Conservation (phyloP, 2,113 vertebrate genomes). For the Bubo bubo region DNA sequence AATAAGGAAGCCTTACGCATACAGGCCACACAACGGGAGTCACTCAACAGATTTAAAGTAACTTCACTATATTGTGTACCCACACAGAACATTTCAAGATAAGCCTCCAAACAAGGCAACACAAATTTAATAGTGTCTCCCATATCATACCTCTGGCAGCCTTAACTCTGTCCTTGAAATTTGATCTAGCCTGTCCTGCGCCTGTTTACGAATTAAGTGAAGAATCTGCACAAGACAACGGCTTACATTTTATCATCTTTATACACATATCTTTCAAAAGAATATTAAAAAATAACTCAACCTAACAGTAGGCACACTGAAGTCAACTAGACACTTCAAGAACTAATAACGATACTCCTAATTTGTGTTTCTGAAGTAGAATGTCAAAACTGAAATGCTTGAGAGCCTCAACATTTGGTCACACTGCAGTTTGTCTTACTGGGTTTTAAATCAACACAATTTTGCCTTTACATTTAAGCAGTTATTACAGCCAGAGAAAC, state of each 20-base stretch:
- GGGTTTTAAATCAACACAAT: background rate
- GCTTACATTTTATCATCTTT: background rate
- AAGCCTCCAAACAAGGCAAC: background rate
- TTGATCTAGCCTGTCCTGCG: background rate
- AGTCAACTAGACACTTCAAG: background rate
- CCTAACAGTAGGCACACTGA: background rate
- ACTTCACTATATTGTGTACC: background rate
- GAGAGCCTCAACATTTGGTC: background rate
- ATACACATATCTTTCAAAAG: background rate
- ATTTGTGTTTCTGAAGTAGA: background rate
- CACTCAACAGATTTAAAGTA: background rate
- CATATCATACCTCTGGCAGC: background rate
- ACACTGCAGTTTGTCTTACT: background rate
- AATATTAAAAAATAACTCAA: background rate
- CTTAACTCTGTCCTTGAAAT: background rate
- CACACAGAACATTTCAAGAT: background rate
- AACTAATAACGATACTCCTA: background rate
- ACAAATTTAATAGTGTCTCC: background rate
- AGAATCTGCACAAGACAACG: background rate
- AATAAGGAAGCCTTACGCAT: background rate
- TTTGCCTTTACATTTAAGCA: background rate
- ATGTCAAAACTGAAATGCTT: background rate
- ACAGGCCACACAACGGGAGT: background rate
- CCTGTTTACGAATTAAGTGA: background rate
- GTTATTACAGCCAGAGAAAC: background rate